Conservation (phyloP, 2,113 vertebrate genomes). For the Brevimyrus niger region DNA sequence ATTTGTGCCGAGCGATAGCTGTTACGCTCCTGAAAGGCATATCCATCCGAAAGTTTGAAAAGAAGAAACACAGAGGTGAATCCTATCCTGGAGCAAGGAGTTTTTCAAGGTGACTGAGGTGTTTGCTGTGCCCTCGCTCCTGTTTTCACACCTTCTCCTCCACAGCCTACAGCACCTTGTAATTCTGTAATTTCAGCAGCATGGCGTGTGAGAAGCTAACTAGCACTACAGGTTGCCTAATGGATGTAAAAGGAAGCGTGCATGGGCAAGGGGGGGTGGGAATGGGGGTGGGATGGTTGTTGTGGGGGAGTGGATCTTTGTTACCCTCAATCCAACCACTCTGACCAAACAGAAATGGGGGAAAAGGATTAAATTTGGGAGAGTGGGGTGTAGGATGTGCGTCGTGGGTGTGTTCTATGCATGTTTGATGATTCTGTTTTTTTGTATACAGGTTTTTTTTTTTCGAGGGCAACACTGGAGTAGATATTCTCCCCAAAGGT, state of each 20-base stretch:
- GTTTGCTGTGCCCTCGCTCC: not conserved
- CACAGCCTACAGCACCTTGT: not conserved
- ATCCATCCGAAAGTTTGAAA: not conserved
- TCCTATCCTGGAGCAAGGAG: not conserved
- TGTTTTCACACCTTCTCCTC: slow-evolving; percentile 5
- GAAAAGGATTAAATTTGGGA: not conserved
- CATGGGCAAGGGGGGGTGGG: not conserved
- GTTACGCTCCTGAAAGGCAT: not conserved
- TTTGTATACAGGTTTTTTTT: not conserved
- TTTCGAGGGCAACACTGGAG: not conserved
- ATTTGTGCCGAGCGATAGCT: not conserved
- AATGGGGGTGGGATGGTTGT: not conserved
- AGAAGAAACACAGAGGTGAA: not conserved
- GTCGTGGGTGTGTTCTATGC: not conserved
- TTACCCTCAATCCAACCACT: not conserved
- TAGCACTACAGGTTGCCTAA: not conserved
- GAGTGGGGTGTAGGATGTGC: not conserved
- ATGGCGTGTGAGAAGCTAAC: not conserved
- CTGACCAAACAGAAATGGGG: not conserved
- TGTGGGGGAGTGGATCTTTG: not conserved
- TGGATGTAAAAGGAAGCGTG: not conserved
- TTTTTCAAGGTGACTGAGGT: not conserved
- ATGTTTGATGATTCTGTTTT: not conserved
- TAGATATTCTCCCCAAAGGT: not conserved
- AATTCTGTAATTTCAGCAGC: slow-evolving; percentile 6